These are phyloP conservation scores for Hyposoter dolosus DNA, from an alignment of 2,888 invertebrate genomes.

Conservation along the genomic window DNA sequence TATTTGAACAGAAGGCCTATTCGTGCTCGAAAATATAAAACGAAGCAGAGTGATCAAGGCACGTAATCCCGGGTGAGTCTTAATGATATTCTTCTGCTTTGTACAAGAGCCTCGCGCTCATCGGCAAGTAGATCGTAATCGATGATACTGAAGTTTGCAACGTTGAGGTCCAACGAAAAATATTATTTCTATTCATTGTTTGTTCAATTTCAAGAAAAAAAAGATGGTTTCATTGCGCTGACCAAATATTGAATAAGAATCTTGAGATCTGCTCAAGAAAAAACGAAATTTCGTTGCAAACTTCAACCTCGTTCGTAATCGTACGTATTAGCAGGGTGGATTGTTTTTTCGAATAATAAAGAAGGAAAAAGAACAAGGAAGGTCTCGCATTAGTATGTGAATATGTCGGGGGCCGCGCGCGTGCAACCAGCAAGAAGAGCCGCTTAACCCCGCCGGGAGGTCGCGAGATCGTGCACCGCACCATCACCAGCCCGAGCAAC, in stretches of 20 bases:
- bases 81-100: background rate
- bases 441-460: constrained; percentile 66
- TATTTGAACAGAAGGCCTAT: constrained; percentile 9
- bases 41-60: constrained; percentile 7
- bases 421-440: constrained; percentile 27
- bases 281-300: too few relatives aligned
- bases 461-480: constrained; percentile 56
- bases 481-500: constrained; percentile 33
- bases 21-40: constrained; percentile 22
- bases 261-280: too few relatives aligned
- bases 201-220: too few relatives aligned
- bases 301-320: background rate
- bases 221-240: too few relatives aligned
- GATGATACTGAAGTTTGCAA: too few relatives aligned
- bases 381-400: background rate
- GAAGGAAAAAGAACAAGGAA: background rate
- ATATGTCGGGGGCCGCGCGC: background rate
- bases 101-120: background rate
- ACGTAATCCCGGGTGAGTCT: constrained; percentile 32
- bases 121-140: background rate
- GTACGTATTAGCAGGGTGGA: background rate
- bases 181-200: too few relatives aligned
- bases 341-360: background rate
- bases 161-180: too few relatives aligned
- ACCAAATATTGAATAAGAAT: too few relatives aligned